Conservation (phyloP, 2,113 vertebrate species). For the Pelvicachromis taeniatus region DNA sequence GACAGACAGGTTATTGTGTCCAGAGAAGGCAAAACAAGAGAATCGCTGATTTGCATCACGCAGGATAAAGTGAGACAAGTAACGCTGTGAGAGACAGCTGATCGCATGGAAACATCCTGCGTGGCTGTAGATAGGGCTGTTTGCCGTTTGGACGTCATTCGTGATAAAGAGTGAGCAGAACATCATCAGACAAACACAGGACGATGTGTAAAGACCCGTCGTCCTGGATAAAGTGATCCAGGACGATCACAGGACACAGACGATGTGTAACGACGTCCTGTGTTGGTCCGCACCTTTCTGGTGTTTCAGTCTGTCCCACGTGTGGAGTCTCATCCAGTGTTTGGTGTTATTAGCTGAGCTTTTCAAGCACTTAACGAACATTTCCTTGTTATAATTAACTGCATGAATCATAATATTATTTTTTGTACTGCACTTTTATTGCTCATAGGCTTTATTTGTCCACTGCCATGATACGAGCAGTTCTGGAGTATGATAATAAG, state of each 20-base stretch:
- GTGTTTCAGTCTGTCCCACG: not conserved
- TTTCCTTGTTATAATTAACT: not conserved
- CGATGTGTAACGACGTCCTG: no score
- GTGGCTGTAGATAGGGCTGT: not conserved
- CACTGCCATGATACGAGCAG: not conserved
- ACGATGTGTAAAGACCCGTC: no score
- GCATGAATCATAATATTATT: not conserved
- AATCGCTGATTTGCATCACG: not conserved
- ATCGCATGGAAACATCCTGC: not conserved
- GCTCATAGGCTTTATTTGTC: not conserved
- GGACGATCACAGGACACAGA: no score
- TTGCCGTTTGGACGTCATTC: not conserved
- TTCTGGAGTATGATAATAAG: not conserved
- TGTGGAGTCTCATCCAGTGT: not conserved
- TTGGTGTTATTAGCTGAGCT: not conserved
- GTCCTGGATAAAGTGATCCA: no score
- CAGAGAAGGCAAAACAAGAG: not conserved
- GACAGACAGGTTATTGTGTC: not conserved
- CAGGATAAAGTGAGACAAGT: not conserved
- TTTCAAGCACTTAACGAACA: not conserved
- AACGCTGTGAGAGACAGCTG: not conserved
- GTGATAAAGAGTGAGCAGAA: not conserved
- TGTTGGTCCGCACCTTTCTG: no score
- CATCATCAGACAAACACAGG: no score
- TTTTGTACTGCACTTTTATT: not conserved